Evolutionary conservation across 2,797 vertebrate genomes (phyloP).

Genomic region (Phrynocephalus vlangalii): DNA sequence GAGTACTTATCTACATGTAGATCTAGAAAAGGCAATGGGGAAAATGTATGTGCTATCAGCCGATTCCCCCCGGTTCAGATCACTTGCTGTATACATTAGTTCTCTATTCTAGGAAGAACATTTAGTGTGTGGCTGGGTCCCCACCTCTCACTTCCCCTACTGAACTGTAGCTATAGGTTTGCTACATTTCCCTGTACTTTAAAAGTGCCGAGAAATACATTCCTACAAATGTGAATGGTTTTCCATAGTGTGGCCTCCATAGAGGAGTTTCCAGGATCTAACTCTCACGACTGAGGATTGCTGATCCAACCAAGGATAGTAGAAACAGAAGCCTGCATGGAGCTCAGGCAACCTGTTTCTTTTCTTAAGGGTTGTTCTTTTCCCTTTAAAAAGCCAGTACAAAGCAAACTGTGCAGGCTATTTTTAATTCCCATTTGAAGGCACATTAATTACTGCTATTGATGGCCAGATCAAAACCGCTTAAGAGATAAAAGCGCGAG

Average conservation of each 20-base stretch:
- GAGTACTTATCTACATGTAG: no score
- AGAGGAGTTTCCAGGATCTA: not conserved
- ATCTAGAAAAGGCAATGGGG: not conserved
- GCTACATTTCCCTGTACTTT: no score
- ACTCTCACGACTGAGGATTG: no score
- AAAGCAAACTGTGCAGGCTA: conserved; percentile 51
- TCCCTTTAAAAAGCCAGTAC: conserved; percentile 54
- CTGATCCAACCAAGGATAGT: not conserved
- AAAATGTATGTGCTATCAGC: no score
- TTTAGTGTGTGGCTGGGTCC: no score
- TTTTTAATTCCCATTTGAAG: conserved; percentile 58
- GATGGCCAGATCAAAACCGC: conserved; percentile 46
- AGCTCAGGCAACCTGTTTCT: not conserved
- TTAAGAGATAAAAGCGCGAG: conserved; percentile 57
- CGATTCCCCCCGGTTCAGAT: no score
- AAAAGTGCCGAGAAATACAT: no score
- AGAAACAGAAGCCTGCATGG: not conserved
- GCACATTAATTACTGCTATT: conserved; percentile 61
- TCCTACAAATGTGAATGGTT: not conserved
- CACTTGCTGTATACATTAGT: no score
- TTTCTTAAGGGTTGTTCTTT: conserved; percentile 5
- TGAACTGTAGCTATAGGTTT: no score
- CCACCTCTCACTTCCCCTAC: no score
- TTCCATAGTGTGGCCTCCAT: not conserved
- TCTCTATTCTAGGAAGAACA: no score